phyloP scores from a whole-genome alignment of 2,113 vertebrate species.

The Oryzias curvinotus region DNA sequence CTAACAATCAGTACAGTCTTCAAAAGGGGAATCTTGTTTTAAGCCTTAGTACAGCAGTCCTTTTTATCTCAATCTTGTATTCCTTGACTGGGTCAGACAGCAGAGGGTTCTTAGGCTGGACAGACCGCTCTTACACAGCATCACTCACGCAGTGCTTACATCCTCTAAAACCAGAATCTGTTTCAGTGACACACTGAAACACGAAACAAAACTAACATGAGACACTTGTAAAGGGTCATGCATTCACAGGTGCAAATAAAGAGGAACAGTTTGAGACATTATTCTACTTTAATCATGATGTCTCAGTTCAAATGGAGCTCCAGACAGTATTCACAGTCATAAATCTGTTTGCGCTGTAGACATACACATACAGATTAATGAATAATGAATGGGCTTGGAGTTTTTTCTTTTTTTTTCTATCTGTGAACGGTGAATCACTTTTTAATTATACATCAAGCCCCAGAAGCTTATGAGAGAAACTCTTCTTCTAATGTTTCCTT shows the following conservation, averaged over 20 bases:
- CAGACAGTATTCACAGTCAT: no score
- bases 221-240: no score
- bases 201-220: conserved; percentile 28
- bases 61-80: conserved; percentile 15
- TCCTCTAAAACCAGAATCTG: conserved; percentile 30
- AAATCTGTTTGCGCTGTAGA: not conserved
- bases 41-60: not conserved
- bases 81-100: conserved; percentile 44
- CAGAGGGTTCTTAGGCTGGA: conserved; percentile 55
- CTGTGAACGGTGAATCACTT: conserved; percentile 64
- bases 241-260: no score
- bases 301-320: no score
- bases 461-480: not conserved
- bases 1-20: not conserved
- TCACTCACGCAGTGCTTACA: conserved; percentile 28
- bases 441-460: conserved; percentile 74
- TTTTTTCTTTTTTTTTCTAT: conserved; percentile 54
- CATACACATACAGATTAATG: conserved; percentile 16
- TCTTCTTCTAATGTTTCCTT: conserved; percentile 19
- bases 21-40: not conserved
- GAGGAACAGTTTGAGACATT: no score
- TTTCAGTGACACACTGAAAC: conserved; percentile 51
- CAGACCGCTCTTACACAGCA: conserved; percentile 42
- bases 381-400: conserved; percentile 65
- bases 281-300: no score